Percentiles rank a stretch among this genome's conserved stretches.
Evolutionary conservation across 64 coral and sea anemone genomes (phyloP).

Genomic region (Pocillopora damicornis): DNA sequence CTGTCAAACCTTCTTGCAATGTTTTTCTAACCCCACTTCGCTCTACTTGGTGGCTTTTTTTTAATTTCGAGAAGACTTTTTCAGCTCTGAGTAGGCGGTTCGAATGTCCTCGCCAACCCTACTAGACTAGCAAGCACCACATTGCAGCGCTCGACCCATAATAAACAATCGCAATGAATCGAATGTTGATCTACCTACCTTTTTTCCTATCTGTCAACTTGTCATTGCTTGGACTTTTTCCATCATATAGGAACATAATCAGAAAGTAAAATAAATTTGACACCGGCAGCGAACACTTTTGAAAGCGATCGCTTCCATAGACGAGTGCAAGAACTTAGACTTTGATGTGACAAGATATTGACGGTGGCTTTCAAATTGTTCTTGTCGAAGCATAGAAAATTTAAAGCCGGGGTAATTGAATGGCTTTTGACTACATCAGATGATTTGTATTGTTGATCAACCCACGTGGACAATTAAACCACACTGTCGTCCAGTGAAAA

Average conservation of each 20-base stretch:
- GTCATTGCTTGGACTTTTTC: not conserved
- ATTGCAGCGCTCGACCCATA: not conserved
- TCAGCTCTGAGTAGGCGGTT: not conserved
- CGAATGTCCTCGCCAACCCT: too few relatives aligned
- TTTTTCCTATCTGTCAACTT: not conserved
- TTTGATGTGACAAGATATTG: not conserved
- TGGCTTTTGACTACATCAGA: not conserved
- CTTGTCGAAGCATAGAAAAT: not conserved
- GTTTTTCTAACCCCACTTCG: not conserved
- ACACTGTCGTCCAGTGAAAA: not conserved
- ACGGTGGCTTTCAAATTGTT: not conserved
- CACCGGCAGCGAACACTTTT: not conserved
- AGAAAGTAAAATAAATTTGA: not conserved
- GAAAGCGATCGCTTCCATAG: not conserved
- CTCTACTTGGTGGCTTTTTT: not conserved
- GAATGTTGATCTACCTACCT: not conserved
- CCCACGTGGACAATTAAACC: slow-evolving; percentile 6
- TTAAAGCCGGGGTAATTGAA: not conserved
- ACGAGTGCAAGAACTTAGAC: not conserved
- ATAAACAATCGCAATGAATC: not conserved
- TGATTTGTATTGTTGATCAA: not conserved
- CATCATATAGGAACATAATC: not conserved
- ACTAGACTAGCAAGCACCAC: too few relatives aligned
- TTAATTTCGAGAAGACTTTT: not conserved
- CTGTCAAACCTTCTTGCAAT: slow-evolving; percentile 7